These are phyloP conservation scores for Dipodomys ordii DNA, from an alignment of 2,113 vertebrate genomes.

Conservation along the genomic window DNA sequence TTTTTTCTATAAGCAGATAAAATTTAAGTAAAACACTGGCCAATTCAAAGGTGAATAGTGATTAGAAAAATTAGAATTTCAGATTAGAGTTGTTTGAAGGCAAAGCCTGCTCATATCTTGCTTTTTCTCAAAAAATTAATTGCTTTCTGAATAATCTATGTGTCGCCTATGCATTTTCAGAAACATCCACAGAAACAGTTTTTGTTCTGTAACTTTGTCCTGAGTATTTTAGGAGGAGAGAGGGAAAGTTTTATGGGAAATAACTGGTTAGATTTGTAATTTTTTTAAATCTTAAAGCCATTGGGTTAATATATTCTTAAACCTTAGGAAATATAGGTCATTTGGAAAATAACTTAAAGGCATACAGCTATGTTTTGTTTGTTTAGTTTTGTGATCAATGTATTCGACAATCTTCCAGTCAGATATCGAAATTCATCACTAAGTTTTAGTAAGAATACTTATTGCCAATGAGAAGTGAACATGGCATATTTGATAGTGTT, in stretches of 20 bases:
- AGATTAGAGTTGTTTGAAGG: neutral
- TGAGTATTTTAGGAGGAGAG: neutral
- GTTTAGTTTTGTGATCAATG: neutral
- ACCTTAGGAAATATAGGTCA: neutral
- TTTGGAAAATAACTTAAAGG: neutral
- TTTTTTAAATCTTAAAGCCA: neutral
- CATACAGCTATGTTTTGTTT: neutral
- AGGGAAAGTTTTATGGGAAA: neutral
- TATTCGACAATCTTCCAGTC: neutral
- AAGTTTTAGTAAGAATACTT: neutral
- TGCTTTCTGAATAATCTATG: neutral
- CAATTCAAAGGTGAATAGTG: neutral
- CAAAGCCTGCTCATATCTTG: neutral
- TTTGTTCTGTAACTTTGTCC: conserved; percentile 27
- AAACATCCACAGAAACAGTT: neutral
- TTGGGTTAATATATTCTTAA: neutral
- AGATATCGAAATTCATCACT: neutral
- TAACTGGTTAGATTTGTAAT: neutral
- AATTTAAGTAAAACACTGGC: neutral
- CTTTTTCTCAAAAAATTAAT: neutral
- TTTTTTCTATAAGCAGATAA: neutral
- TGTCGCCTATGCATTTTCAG: neutral
- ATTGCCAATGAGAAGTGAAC: neutral
- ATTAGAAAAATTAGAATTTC: neutral
- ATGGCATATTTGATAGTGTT: neutral